These are phyloP conservation scores for Leptopterna dolabrata DNA, from an alignment of 2,888 invertebrate species.

Conservation along the genomic window DNA sequence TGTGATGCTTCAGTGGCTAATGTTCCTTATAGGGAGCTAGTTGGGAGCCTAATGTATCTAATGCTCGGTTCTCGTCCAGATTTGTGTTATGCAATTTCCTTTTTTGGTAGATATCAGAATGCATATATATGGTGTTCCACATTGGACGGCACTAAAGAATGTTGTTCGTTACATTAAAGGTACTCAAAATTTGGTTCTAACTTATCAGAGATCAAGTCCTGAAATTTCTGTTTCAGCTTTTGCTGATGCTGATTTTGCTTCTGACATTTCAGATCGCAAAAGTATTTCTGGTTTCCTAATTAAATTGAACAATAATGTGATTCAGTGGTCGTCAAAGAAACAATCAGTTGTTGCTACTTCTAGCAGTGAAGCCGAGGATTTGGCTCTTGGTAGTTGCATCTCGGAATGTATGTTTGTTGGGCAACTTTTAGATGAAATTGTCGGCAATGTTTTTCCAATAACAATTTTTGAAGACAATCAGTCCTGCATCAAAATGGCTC, in stretches of 20 bases:
- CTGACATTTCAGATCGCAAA: conserved; percentile 21
- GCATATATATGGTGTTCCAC: not conserved
- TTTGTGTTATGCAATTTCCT: conserved; percentile 40
- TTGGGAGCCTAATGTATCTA: conserved; percentile 44
- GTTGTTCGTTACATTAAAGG: conserved; percentile 31
- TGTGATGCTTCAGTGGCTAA: not conserved
- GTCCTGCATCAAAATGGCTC: too few relatives aligned
- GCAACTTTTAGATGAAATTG: too few relatives aligned
- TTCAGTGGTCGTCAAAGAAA: conserved; percentile 18
- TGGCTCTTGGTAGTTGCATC: too few relatives aligned
- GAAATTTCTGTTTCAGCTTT: not conserved
- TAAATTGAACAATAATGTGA: conserved; percentile 29
- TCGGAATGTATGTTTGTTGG: too few relatives aligned
- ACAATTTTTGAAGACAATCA: too few relatives aligned
- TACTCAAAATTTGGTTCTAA: not conserved
- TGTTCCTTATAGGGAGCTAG: conserved; percentile 1
- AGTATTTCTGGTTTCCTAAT: conserved; percentile 17
- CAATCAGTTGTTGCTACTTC: conserved; percentile 25
- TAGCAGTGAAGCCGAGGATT: too few relatives aligned
- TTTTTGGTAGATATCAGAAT: conserved; percentile 29
- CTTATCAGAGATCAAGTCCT: not conserved
- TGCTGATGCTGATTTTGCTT: conserved; percentile 40
- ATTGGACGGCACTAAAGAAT: conserved; percentile 39
- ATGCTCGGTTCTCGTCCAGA: conserved; percentile 41
- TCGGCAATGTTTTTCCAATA: too few relatives aligned